Conservation (phyloP, 2,797 vertebrate genomes). For the Acanthurus leucopareius region DNA sequence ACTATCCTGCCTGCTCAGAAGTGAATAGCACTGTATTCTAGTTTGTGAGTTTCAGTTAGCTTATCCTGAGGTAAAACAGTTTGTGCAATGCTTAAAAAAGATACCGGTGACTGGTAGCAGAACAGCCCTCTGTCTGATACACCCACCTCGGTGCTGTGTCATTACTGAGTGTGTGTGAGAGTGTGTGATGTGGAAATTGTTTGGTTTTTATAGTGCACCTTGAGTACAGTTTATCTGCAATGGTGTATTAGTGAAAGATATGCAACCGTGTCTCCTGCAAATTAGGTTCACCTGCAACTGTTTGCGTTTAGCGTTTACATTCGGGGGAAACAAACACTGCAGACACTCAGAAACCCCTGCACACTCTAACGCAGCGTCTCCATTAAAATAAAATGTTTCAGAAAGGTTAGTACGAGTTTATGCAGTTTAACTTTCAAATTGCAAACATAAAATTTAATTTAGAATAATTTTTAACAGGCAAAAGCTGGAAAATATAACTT, state of each 20-base stretch:
- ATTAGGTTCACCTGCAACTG: constrained; percentile 45
- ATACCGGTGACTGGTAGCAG: constrained; percentile 43
- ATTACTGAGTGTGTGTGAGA: constrained; percentile 7
- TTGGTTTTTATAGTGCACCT: constrained; percentile 11
- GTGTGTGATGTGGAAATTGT: constrained; percentile 29
- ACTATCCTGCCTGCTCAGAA: constrained; percentile 60
- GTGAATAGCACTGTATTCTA: constrained; percentile 55
- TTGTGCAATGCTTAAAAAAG: constrained; percentile 75
- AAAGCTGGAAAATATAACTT: not conserved
- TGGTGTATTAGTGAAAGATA: constrained; percentile 48
- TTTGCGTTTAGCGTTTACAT: constrained; percentile 23
- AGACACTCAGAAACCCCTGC: constrained; percentile 9
- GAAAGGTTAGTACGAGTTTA: not conserved
- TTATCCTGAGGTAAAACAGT: constrained; percentile 82
- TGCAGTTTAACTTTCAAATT: too few relatives aligned
- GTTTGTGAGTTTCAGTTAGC: constrained; percentile 67
- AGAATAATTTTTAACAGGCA: not conserved
- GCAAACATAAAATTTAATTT: too few relatives aligned
- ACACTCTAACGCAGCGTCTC: not conserved
- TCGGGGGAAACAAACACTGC: constrained; percentile 7
- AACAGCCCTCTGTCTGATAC: constrained; percentile 43
- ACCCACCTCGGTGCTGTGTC: constrained; percentile 48
- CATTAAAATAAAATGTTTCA: too few relatives aligned
- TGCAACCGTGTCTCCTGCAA: constrained; percentile 64
- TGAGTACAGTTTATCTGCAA: constrained; percentile 32